Conservation (phyloP, 1,140 invertebrate species). For the fruit fly (Drosophila melanogaster) region DNA sequence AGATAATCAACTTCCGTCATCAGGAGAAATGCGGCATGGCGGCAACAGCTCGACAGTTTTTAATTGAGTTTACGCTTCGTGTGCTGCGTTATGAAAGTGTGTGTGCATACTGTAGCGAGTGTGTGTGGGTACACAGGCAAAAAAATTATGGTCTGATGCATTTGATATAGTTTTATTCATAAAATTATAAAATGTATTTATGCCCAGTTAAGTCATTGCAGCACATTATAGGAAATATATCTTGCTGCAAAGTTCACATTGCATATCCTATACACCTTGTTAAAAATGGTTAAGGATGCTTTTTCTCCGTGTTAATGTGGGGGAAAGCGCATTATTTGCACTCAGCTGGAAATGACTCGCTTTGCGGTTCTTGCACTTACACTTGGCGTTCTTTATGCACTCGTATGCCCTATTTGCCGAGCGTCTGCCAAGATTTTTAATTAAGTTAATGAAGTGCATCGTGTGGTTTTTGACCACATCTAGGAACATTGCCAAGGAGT, state of each 20-base stretch:
- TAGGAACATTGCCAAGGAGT: conserved; percentile 24
- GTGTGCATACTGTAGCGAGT: not conserved
- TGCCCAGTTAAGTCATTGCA: no score
- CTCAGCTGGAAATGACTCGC: conserved; percentile 75
- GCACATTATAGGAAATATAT: no score
- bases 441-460: conserved; percentile 81
- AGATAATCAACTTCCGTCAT: conserved; percentile 73
- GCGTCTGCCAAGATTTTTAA: conserved; percentile 65
- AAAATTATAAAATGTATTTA: no score
- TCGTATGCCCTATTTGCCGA: conserved; percentile 30
- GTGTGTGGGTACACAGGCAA: conserved; percentile 2
- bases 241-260: no score
- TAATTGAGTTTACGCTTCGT: conserved; percentile 81
- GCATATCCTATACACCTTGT: no score
- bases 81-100: conserved; percentile 63
- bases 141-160: not conserved
- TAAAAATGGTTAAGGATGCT: no score
- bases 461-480: conserved; percentile 66
- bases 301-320: conserved; percentile 2
- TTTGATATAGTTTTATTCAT: no score
- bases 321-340: conserved; percentile 46
- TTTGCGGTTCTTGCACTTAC: conserved; percentile 69
- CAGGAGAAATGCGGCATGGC: conserved; percentile 43
- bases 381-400: conserved; percentile 15
- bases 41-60: conserved; percentile 75